Evolutionary conservation across 2,113 vertebrate genomes (phyloP), one percentile per base, ranked within the genome.

Genomic region (Telmatochromis sp.): DNA sequence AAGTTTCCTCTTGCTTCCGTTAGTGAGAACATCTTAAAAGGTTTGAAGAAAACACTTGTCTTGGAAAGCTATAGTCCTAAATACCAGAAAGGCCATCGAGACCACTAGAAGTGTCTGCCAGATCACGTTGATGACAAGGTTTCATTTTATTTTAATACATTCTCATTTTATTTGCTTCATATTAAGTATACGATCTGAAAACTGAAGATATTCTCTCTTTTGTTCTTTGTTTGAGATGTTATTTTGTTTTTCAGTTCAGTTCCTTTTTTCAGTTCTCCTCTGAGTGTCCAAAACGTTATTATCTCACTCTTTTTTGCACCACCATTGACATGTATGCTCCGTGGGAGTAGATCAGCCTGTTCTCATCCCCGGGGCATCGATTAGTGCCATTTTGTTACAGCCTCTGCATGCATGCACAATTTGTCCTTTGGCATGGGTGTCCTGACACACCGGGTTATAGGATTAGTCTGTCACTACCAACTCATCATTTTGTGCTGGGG

Each of bases 131-230:
- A 75, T 26, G 71, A 28, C 14, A 12, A 10, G 14, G 40, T 28
- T 47, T 17, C 4, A 19, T 28, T 47, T 75, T 0, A 47, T 28
- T 47, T 47, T 17, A 47, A 75, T 28, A 11, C 3, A 0, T 47
- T 4, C 23, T 75, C 40, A 45, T 71, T 45, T 71, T 0, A 42
- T 42, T 71, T 42, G 37, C 37, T 23, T 45, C 40, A 1, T 45
- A 23, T 71, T 71, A 3, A 0, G 37, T 71, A 45, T 71, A 26
- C 2, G 2, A 40, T 45, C 37, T 73, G 37, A 45, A 45, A 42
- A 73, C 21, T 9, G 9, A 73, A 42, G 68, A 73, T 73, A 42
- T 71, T 71, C 65, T 73, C 68, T 26, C 65, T 45, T 47, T 26
- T 47, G 40, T 28, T 28, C 68, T 75, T 73, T 28, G 15, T 75